Conservation (phyloP, 2,113 vertebrate genomes). For the Mesocricetus auratus region DNA sequence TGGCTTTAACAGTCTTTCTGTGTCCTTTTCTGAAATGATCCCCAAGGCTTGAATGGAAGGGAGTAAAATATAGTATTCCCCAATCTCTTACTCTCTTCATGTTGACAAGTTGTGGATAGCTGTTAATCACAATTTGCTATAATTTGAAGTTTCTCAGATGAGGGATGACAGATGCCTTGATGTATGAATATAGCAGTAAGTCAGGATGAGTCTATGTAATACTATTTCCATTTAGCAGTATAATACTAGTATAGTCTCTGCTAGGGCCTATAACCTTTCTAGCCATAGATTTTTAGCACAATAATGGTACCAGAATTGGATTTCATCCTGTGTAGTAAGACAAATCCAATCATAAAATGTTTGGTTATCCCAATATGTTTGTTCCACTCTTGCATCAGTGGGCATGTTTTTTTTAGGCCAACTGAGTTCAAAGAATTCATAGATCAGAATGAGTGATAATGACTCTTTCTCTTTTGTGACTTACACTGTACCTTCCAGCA, state of each 20-base stretch:
- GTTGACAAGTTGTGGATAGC: not conserved
- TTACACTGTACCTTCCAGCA: not conserved
- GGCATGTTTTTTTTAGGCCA: not conserved
- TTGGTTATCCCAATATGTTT: not conserved
- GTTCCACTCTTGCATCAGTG: not conserved
- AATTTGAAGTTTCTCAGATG: not conserved
- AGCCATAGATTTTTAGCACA: not conserved
- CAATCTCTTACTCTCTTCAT: not conserved
- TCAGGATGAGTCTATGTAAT: not conserved
- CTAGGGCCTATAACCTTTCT: not conserved
- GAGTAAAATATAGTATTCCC: not conserved
- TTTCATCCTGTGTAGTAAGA: not conserved
- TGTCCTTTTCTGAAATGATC: not conserved
- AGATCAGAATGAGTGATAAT: not conserved
- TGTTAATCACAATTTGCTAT: not conserved
- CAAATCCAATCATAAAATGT: not conserved
- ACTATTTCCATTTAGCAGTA: not conserved
- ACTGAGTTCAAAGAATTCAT: not conserved
- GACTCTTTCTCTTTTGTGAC: not conserved
- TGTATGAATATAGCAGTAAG: not conserved
- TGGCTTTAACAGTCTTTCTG: not conserved
- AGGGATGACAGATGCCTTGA: not conserved
- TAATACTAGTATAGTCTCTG: not conserved
- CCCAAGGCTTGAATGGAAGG: not conserved
- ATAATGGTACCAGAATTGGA: not conserved